Evolutionary conservation across 2,888 invertebrate species (phyloP).

Genomic region (Ceriagrion tenellum): DNA sequence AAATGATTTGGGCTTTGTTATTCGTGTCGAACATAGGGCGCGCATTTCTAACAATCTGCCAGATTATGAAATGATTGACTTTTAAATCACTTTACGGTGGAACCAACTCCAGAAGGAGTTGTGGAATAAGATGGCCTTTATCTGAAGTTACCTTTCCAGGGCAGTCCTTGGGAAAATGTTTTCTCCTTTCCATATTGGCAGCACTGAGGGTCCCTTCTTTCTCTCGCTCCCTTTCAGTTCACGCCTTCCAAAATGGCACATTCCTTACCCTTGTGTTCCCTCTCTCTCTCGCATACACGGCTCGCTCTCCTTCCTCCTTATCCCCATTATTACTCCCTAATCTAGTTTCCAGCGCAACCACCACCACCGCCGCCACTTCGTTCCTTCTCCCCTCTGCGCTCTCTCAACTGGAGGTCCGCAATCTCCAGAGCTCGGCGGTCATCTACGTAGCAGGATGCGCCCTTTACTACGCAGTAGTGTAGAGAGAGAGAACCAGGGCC

Average conservation of each 20-base stretch:
- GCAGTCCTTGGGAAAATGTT: neutral
- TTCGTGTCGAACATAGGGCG: too few species aligned
- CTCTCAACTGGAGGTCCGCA: neutral
- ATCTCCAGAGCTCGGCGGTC: neutral
- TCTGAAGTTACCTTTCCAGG: neutral
- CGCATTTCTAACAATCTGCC: too few species aligned
- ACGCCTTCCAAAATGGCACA: neutral
- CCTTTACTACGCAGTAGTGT: neutral
- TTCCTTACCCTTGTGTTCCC: neutral
- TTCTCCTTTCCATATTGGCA: neutral
- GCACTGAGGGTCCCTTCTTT: neutral
- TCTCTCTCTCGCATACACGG: neutral
- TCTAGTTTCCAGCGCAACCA: constrained; percentile 4
- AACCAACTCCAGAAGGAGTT: neutral
- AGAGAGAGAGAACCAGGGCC: too few species aligned
- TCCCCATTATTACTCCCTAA: constrained; percentile 39
- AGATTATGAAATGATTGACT: too few species aligned
- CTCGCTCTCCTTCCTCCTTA: neutral
- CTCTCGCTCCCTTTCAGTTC: neutral
- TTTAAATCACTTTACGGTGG: too few species aligned
- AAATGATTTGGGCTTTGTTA: too few species aligned
- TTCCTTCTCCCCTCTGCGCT: neutral
- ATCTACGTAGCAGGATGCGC: constrained; percentile 2
- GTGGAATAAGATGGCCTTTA: neutral
- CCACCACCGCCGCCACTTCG: neutral